Conservation (phyloP, 2,888 invertebrate species). For the Alcis repandata region DNA sequence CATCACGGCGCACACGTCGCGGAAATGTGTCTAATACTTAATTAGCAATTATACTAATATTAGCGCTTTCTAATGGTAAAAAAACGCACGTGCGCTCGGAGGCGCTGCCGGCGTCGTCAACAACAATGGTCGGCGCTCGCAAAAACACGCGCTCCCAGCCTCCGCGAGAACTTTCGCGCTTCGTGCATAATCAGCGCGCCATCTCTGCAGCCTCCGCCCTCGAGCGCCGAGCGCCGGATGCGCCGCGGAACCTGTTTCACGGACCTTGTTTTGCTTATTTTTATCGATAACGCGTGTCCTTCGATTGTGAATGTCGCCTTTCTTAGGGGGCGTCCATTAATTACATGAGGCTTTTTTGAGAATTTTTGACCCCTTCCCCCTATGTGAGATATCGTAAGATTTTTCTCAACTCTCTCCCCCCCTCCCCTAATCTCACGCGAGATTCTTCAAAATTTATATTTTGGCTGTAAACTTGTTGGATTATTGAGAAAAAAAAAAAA, state of each 20-base stretch:
- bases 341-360: no score
- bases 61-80: constrained; percentile 58
- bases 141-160: constrained; percentile 62
- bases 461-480: no score
- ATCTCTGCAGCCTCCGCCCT: constrained; percentile 10
- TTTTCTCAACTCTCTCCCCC: no score
- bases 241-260: constrained; percentile 14
- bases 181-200: constrained; percentile 13
- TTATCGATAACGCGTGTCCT: constrained; percentile 26
- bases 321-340: no score
- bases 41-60: constrained; percentile 55
- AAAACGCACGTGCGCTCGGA: constrained; percentile 49
- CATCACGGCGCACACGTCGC: constrained; percentile 35
- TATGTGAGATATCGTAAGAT: no score
- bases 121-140: constrained; percentile 43
- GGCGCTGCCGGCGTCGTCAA: constrained; percentile 25
- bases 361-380: no score
- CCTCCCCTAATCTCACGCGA: no score
- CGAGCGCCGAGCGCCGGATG: not conserved
- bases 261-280: constrained; percentile 11
- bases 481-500: no score
- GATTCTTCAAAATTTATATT: no score
- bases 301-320: constrained; percentile 26
- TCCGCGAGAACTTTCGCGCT: constrained; percentile 45
- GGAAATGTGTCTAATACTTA: constrained; percentile 51